Evolutionary conservation across 2,113 vertebrate species (phyloP), one percentile per base, ranked within the genome.

Genomic region (Hystrix brachyura): DNA sequence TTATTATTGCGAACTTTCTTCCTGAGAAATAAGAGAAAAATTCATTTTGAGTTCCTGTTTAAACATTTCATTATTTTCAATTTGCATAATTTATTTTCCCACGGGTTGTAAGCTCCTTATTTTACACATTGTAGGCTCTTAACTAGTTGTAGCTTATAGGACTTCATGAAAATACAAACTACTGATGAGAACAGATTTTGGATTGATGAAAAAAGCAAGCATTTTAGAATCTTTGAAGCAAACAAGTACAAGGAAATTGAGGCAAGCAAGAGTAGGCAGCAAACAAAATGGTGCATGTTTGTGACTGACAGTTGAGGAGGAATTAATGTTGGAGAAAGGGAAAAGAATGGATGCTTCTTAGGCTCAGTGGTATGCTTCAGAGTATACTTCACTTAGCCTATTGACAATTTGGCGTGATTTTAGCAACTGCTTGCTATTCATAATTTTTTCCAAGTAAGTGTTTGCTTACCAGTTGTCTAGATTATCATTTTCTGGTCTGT

Each of bases 401-500:
- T 32, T 90, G 53, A 71, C 62, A 74, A 15, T 90, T 62, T 62
- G 34, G 34, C n/a, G 29, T 89, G 46, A 57, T 69, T 87, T 71
- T 25, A 53, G 69, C 60, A 43, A 76, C 19, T 25, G 34, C 57
- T 94, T 79, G 51, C 57, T 85, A 1, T 93, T 89, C 62, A 60
- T 57, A 69, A 5, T 87, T 92, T 43, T 85, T 88, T 91, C 51
- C 62, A 91, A 94, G 57, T 85, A 82, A 83, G 80, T 83, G 21
- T 67, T 92, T 86, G 91, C 46, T 87, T 88, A 53, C 51, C 29
- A 34, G 1, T 85, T 91, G 25, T 79, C 85, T 91, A 69, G 62
- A 95, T 69, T 95, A 59, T 90, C 87, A 74, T 88, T 60, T 86
- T 83, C 48, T 92, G 64, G 29, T 72, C 32, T 57, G 51, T 96